These are phyloP conservation scores for Micrastur ruficollis DNA, from an alignment of 2,797 vertebrate genomes.

Conservation along the genomic window DNA sequence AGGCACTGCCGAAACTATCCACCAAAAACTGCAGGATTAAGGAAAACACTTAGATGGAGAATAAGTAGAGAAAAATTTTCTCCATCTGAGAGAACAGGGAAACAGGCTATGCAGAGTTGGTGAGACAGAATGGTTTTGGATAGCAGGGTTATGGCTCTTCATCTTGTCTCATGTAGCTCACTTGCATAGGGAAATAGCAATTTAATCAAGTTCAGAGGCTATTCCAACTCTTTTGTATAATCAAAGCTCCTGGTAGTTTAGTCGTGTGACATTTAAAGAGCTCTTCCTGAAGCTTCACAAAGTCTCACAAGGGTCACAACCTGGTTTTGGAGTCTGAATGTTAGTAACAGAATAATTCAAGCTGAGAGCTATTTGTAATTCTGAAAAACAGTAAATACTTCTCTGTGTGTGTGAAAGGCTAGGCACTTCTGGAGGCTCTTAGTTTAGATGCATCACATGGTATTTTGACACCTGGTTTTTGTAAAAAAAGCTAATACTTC, in stretches of 20 bases:
- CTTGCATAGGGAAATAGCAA: not conserved
- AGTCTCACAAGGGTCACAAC: not conserved
- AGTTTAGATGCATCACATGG: not conserved
- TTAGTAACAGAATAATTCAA: not conserved
- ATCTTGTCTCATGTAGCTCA: not conserved
- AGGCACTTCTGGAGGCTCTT: not conserved
- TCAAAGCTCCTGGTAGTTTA: not conserved
- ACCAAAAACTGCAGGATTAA: not conserved
- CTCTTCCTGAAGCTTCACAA: not conserved
- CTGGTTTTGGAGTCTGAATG: not conserved
- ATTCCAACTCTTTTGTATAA: not conserved
- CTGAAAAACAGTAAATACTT: not conserved
- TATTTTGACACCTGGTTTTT: constrained; percentile 1
- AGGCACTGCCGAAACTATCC: not conserved
- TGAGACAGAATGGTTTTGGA: not conserved
- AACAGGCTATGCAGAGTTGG: not conserved
- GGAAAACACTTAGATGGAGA: not conserved
- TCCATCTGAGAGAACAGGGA: not conserved
- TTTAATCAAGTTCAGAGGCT: not conserved
- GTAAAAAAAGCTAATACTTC: not conserved
- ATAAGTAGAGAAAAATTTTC: not conserved
- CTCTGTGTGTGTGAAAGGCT: not conserved
- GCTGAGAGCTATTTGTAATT: not conserved
- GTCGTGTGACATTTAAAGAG: not conserved
- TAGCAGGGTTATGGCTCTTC: not conserved